Evolutionary conservation across 2,888 invertebrate genomes (phyloP), one percentile per base, ranked within the genome.

Genomic region (Eupithecia exiguata): DNA sequence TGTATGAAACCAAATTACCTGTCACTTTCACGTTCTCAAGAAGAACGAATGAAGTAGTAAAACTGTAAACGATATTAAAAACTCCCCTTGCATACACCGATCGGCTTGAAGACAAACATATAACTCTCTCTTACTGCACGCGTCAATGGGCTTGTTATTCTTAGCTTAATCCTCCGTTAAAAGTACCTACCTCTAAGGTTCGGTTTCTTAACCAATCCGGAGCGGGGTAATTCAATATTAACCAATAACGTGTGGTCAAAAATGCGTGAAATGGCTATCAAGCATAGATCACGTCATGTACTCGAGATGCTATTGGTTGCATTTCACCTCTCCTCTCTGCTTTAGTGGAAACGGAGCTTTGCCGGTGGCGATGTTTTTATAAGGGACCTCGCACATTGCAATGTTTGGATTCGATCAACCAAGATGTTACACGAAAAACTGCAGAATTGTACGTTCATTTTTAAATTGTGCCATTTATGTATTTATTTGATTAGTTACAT

Each of bases 331-430:
- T 12, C 21, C 7, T 25, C 9, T 5, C 0, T 21, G 25, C 58
- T 58, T 12, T 58, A 58, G 58, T 58, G 25, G 58, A 25, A 53
- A 14, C 58, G 58, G 16, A 30, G 30, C 30, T 46, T 4, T 46
- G 10, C 82, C 7, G 82, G 79, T 80, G 77, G 77, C 78, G 71
- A 81, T 91, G 87, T 90, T 90, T 85, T 90, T 86, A 69, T 86
- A 87, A 88, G 84, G 82, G 81, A 81, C 82, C 81, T 80, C 84
- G 82, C 84, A 85, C 82, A 85, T 83, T 78, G 72, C 71, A 75
- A 75, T 91, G 92, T 92, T 92, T 90, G 83, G 82, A 75, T 91
- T 91, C 71, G 71, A 91, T 91, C 89, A 85, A 68, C 53, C 79
- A 74, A 80, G 65, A 76, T 75, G 66, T 69, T 74, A 68, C 75